Evolutionary conservation across 2,888 invertebrate genomes (phyloP).

Genomic region (Philereme vetulata): DNA sequence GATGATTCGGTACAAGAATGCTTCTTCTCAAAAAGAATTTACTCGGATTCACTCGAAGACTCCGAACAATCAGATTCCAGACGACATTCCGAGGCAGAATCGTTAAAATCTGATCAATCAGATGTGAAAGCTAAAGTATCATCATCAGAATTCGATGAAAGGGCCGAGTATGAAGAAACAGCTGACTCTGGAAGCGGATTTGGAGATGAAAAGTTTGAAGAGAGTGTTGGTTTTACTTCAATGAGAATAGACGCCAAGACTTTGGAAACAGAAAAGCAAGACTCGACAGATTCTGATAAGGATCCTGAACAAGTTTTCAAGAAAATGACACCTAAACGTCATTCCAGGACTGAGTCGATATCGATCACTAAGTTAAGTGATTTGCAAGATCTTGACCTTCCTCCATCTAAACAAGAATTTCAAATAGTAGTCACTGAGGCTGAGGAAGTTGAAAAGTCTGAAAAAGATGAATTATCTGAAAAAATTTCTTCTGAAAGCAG

Average conservation of each 20-base stretch:
- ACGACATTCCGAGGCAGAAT: constrained; percentile 79
- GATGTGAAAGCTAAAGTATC: constrained; percentile 77
- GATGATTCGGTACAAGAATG: constrained; percentile 82
- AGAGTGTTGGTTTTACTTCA: constrained; percentile 75
- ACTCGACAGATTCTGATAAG: constrained; percentile 65
- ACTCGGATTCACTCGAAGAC: constrained; percentile 80
- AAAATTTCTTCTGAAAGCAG: constrained; percentile 82
- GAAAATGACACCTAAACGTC: constrained; percentile 75
- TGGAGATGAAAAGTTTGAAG: constrained; percentile 79
- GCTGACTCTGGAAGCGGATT: constrained; percentile 79
- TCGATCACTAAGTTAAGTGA: constrained; percentile 75
- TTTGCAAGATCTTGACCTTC: constrained; percentile 61
- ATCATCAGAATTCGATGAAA: constrained; percentile 79
- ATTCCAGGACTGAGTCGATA: constrained; percentile 76
- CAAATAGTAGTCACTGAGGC: constrained; percentile 80
- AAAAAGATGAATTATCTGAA: constrained; percentile 76
- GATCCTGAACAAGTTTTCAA: constrained; percentile 72
- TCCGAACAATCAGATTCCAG: constrained; percentile 80
- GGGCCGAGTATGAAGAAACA: constrained; percentile 78
- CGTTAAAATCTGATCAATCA: constrained; percentile 79
- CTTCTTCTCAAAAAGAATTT: constrained; percentile 81
- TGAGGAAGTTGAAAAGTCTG: constrained; percentile 73
- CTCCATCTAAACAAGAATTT: constrained; percentile 70
- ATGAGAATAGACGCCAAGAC: constrained; percentile 66
- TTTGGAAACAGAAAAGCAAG: constrained; percentile 64